Evolutionary conservation across 1,140 invertebrate species (phyloP).

Genomic region (Holcopasites calliopsidis): DNA sequence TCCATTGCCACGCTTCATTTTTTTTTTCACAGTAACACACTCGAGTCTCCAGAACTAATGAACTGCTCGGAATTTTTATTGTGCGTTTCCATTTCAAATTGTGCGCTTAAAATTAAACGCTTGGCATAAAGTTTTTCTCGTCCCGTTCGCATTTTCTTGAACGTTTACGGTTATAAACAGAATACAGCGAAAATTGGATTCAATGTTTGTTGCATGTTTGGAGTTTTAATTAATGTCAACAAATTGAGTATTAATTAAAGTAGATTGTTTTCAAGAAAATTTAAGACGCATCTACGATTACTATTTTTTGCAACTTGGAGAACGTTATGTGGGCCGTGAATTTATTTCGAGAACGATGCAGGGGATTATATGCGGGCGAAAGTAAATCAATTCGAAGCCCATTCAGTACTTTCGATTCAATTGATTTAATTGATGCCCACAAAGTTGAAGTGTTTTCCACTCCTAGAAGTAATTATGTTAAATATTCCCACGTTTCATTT

Average conservation of each 20-base stretch:
- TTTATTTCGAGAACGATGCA: not conserved
- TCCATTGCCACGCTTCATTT: not conserved
- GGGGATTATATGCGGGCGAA: slow-evolving; percentile 28
- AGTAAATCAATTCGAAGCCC: not conserved
- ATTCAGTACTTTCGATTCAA: slow-evolving; percentile 7
- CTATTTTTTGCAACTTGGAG: not conserved
- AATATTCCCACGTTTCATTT: not conserved
- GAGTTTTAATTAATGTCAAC: not conserved
- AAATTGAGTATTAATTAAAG: no score
- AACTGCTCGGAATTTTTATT: not conserved
- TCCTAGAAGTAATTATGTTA: not conserved
- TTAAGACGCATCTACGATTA: not conserved
- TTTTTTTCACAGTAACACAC: not conserved
- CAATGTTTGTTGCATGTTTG: no score
- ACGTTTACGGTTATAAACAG: no score
- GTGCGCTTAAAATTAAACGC: not conserved
- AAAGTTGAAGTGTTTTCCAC: not conserved
- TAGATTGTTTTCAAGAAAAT: not conserved
- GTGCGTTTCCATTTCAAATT: not conserved
- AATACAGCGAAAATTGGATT: no score
- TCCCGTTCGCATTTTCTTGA: no score
- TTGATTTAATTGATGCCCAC: not conserved
- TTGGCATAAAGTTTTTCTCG: not conserved
- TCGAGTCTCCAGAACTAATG: not conserved
- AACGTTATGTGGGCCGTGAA: not conserved